Evolutionary conservation across 2,888 invertebrate genomes (phyloP), one percentile per base, ranked within the genome.

Genomic region (Phragmatobia fuliginosa): DNA sequence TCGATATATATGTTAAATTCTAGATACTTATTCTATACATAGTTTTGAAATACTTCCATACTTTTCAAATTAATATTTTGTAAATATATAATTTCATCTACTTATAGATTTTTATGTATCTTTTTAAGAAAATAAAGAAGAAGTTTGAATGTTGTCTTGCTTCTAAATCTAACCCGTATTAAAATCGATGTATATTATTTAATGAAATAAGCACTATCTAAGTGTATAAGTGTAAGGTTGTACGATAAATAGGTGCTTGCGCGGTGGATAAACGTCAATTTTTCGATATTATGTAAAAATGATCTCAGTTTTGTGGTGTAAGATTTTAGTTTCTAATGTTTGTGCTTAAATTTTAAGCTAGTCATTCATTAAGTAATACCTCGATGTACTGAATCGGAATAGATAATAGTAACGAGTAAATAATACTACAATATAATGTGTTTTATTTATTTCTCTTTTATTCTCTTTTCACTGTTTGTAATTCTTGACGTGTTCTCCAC

Each of bases 231-330:
- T 87, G 84, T 92, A 92, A 89, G 94, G 90, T 94, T 94, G 94
- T 94, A 93, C 91, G 86, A 91, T 85, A 91, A 88, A 87, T 94
- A 94, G 94, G 94, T 94, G 94, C 94, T 95, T 94, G 91, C 89
- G 93, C 92, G 85, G 88, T 91, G 86, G 89, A 90, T 90, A 88
- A 85, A 91, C 87, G 94, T 94, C 94, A 94, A 95, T 94, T 95
- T 81, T 92, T 83, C 83, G 82, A 88, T 89, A 89, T 80, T 80
- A 80, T 87, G 84, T 92, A 88, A 90, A 90, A 90, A 87, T 68
- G 70, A 82, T 85, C 87, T 90, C 86, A 84, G 86, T 87, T 89
- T 77, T 81, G 82, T 85, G 85, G 85, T 88, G 79, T 88, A 87
- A 85, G 81, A 71, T 87, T 75, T 72, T 90, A 87, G 85, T 87